These are phyloP conservation scores for Gopherus evgoodei DNA, from an alignment of 2,113 vertebrate species.

Conservation along the genomic window DNA sequence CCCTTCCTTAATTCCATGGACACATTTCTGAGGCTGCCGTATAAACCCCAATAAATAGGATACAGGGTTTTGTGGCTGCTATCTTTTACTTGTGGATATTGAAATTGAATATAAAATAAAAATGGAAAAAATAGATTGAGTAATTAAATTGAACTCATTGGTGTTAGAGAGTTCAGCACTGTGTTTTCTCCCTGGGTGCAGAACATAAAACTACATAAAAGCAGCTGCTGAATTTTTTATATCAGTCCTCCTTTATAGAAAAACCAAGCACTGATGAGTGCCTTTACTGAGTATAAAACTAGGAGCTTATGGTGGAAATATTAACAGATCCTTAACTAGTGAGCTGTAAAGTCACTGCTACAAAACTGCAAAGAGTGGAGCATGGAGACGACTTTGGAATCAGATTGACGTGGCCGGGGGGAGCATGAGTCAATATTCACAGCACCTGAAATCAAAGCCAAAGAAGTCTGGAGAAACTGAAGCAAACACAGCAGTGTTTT, in stretches of 20 bases:
- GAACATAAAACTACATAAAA: slow-evolving; percentile 8
- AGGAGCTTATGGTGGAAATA: not conserved
- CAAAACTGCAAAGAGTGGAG: slow-evolving; percentile 35
- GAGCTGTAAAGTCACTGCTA: slow-evolving; percentile 8
- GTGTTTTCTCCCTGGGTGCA: slow-evolving; percentile 6
- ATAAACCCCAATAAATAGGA: not conserved
- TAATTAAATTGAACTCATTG: not conserved
- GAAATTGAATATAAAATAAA: slow-evolving; percentile 28
- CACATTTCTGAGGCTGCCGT: not conserved
- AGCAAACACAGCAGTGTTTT: slow-evolving; percentile 62
- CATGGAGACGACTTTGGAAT: slow-evolving; percentile 47
- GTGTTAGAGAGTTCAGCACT: slow-evolving; percentile 2
- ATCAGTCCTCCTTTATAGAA: slow-evolving; percentile 29
- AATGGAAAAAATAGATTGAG: not conserved
- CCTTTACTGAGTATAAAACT: slow-evolving; percentile 54
- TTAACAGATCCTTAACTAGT: slow-evolving; percentile 38
- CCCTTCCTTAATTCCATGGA: not conserved
- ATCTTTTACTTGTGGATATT: not conserved
- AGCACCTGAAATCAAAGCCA: slow-evolving; percentile 37
- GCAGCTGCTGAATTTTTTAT: not conserved
- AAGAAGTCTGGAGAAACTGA: slow-evolving; percentile 62
- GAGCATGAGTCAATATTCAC: slow-evolving; percentile 46
- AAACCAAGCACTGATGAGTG: slow-evolving; percentile 3
- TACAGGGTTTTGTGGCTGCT: not conserved
- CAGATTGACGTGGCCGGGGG: slow-evolving; percentile 33